A percentile compares a stretch with the other conserved stretches of the same genome.
Evolutionary conservation across 53 echinoderm and acorn worm species (phyloP).

Genomic region (Stichopus horrens): DNA sequence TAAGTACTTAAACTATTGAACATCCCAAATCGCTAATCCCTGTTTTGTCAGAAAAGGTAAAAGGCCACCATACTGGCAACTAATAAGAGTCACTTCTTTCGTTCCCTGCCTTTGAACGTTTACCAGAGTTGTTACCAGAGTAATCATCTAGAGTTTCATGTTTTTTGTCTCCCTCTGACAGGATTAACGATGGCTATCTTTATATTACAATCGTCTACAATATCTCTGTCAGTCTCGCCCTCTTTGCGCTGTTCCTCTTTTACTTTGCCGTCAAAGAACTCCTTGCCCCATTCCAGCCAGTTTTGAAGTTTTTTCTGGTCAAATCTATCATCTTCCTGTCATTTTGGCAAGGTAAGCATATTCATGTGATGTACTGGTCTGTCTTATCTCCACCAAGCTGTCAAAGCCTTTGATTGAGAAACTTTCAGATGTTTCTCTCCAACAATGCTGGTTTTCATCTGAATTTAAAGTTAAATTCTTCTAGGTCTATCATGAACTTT

Average conservation of each 20-base stretch:
- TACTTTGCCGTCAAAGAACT: slow-evolving; percentile 92
- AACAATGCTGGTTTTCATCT: neutral
- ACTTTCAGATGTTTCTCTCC: too few relatives aligned
- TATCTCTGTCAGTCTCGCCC: slow-evolving; percentile 87
- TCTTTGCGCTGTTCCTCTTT: slow-evolving; percentile 98
- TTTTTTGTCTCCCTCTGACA: slow-evolving; percentile 29
- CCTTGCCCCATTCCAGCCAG: slow-evolving; percentile 78
- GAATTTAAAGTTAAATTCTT: neutral
- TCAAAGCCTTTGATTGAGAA: too few relatives aligned
- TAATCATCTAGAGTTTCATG: neutral
- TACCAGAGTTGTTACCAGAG: too few relatives aligned
- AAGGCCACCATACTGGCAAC: too few relatives aligned
- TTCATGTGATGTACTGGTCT: neutral
- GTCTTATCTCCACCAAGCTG: too few relatives aligned
- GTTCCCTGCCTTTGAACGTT: too few relatives aligned
- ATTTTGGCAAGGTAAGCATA: slow-evolving; percentile 91
- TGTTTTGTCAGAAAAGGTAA: too few relatives aligned
- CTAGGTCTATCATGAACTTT: too few relatives aligned
- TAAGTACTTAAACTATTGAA: too few relatives aligned
- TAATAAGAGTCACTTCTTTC: too few relatives aligned
- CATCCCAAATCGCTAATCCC: too few relatives aligned
- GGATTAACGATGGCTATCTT: slow-evolving; percentile 80
- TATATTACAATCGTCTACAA: slow-evolving; percentile 98
- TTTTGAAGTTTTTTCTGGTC: slow-evolving; percentile 94
- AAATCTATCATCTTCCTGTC: slow-evolving; percentile 98